Evolutionary conservation across 1,140 invertebrate genomes (phyloP).

Genomic region (Trinorchestia longiramus): DNA sequence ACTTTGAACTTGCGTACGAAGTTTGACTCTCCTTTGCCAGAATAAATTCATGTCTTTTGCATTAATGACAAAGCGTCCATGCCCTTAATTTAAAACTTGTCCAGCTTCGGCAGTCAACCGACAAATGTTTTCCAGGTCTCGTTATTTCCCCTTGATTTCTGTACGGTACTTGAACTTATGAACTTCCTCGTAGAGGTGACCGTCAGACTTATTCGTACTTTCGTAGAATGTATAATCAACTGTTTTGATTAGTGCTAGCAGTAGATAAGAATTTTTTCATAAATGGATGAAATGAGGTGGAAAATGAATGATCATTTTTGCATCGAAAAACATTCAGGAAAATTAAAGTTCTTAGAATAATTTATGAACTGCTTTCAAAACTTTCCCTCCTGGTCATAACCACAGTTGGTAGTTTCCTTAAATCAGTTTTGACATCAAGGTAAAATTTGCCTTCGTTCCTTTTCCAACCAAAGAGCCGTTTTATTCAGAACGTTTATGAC

Average conservation of each 20-base stretch:
- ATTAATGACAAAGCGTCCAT: constrained; percentile 1
- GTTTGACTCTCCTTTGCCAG: not conserved
- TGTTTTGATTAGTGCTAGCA: not conserved
- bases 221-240: not conserved
- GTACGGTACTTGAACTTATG: not conserved
- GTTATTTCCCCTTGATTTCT: not conserved
- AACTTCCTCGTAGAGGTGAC: not conserved
- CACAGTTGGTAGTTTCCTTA: too few relatives aligned
- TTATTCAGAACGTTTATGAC: too few relatives aligned
- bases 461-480: too few relatives aligned
- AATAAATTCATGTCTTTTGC: not conserved
- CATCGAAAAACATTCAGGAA: not conserved
- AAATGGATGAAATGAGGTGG: not conserved
- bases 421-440: too few relatives aligned
- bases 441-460: too few relatives aligned
- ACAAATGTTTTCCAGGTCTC: not conserved
- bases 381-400: too few relatives aligned
- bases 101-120: not conserved
- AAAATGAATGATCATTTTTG: not conserved
- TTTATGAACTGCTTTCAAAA: too few relatives aligned
- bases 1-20: not conserved
- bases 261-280: not conserved
- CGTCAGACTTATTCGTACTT: not conserved
- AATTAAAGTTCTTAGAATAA: too few relatives aligned
- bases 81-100: not conserved